A percentile compares a stretch with the other conserved stretches of the same genome.
Conservation (phyloP, 2,113 vertebrate genomes). For the Australoheros scitulus region DNA sequence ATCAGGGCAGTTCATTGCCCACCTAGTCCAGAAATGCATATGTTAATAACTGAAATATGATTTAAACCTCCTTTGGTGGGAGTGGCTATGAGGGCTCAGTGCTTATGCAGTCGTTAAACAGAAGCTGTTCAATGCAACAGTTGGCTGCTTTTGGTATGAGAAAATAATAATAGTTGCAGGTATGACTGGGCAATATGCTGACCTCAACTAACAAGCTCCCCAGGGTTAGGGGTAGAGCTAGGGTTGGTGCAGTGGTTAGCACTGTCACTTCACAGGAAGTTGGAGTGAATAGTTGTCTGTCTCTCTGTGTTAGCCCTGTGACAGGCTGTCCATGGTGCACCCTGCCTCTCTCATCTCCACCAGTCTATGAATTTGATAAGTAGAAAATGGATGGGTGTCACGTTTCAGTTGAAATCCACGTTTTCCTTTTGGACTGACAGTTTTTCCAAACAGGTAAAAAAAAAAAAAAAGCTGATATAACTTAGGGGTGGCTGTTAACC, state of each 20-base stretch:
- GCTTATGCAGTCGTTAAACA: too few species aligned
- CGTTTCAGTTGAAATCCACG: background rate
- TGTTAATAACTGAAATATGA: background rate
- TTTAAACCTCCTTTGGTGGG: accelerated
- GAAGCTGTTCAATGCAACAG: too few species aligned
- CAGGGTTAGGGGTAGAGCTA: background rate
- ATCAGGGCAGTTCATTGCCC: background rate
- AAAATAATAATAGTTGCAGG: background rate
- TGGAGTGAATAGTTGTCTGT: background rate
- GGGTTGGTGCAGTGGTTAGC: background rate
- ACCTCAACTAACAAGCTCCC: background rate
- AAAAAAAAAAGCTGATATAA: background rate
- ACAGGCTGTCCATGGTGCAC: background rate
- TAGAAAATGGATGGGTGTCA: accelerated
- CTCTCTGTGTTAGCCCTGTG: background rate
- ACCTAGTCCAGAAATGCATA: too few species aligned
- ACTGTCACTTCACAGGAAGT: background rate
- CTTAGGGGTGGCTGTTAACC: background rate
- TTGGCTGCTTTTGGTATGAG: too few species aligned
- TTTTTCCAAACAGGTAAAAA: background rate
- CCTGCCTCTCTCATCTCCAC: background rate
- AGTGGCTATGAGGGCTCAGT: background rate
- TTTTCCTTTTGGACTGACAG: background rate
- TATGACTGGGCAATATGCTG: background rate
- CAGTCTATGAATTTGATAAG: background rate